phyloP scores from a whole-genome alignment of 2,113 vertebrate genomes.

The Acanthisitta chloris region DNA sequence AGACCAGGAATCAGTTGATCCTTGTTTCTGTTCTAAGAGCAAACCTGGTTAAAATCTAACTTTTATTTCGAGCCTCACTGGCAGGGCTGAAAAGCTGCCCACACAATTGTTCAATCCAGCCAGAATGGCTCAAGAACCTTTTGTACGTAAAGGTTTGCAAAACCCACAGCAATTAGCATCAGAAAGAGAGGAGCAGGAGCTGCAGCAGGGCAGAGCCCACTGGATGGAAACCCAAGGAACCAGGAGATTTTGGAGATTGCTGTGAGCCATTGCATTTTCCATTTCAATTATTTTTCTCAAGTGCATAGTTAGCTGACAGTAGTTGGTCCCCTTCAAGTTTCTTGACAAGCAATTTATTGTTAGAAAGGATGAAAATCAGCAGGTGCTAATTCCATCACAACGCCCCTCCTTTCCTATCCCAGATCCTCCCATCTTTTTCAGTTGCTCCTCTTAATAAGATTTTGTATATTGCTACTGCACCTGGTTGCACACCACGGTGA shows the following conservation, averaged over 20 bases:
- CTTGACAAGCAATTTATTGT: constrained; percentile 20
- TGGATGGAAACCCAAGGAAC: not conserved
- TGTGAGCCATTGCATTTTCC: not conserved
- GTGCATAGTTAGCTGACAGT: not conserved
- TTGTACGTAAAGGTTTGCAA: not conserved
- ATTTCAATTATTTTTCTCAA: constrained; percentile 22
- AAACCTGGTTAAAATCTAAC: not conserved
- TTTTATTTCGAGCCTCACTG: not conserved
- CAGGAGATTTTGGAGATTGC: not conserved
- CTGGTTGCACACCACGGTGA: not conserved
- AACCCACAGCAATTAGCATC: not conserved
- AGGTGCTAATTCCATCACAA: constrained; percentile 37
- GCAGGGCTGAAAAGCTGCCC: not conserved
- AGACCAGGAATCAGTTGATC: not conserved
- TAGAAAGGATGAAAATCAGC: constrained; percentile 14
- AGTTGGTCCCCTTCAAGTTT: not conserved
- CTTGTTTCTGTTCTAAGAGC: not conserved
- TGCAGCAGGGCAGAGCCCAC: not conserved
- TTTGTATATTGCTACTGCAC: not conserved
- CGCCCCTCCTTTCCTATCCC: not conserved
- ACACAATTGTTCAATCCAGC: not conserved
- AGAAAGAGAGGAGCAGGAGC: not conserved
- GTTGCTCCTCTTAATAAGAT: constrained; percentile 32
- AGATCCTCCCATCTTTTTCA: not conserved
- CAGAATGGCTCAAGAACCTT: not conserved